phyloP scores from a whole-genome alignment of 2,888 invertebrate species.

The Cylindroiulus punctatus region DNA sequence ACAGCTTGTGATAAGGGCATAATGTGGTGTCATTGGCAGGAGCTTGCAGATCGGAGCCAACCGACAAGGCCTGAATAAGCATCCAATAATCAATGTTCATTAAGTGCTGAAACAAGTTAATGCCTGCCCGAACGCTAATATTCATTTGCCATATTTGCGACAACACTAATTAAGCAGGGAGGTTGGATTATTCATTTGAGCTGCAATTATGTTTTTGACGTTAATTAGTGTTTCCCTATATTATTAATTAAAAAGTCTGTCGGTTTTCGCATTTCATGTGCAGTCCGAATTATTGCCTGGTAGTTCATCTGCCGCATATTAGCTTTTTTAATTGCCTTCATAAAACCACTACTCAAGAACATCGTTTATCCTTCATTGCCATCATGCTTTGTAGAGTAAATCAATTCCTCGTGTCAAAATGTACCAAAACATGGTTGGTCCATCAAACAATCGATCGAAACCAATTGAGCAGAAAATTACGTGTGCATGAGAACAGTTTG shows the following conservation, averaged over 20 bases:
- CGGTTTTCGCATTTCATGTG: neutral
- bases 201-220: neutral
- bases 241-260: neutral
- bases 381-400: neutral
- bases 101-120: neutral
- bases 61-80: neutral
- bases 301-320: neutral
- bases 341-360: neutral
- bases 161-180: neutral
- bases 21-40: too few species aligned
- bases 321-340: neutral
- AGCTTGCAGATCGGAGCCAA: too few species aligned
- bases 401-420: neutral
- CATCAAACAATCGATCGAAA: too few species aligned
- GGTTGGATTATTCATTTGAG: neutral
- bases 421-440: too few species aligned
- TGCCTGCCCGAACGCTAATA: neutral
- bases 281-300: neutral
- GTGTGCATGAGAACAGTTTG: too few species aligned
- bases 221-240: neutral
- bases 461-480: too few species aligned
- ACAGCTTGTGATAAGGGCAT: too few species aligned
- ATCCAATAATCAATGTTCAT: constrained; percentile 23
- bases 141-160: neutral
- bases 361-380: neutral